Percentiles rank a stretch among this genome's conserved stretches.
Evolutionary conservation across 2,888 invertebrate species (phyloP).

Genomic region (Drosophila sordidula): DNA sequence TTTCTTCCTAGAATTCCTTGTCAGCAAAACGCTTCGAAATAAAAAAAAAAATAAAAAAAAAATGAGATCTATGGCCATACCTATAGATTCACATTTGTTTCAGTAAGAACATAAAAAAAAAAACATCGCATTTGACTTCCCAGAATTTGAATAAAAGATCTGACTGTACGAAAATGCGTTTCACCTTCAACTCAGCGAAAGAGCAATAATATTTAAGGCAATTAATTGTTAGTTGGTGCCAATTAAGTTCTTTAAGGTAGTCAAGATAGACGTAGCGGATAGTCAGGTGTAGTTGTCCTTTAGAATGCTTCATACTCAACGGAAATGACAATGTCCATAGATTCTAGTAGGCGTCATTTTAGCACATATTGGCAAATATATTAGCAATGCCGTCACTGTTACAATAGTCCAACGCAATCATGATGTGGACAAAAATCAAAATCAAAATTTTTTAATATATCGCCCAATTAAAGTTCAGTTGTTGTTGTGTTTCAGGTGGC

Average conservation of each 20-base stretch:
- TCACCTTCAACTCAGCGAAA: slow-evolving; percentile 15
- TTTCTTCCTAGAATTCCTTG: slow-evolving; percentile 19
- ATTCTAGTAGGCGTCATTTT: slow-evolving; percentile 10
- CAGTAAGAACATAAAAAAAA: not conserved
- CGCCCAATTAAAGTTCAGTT: slow-evolving; percentile 31
- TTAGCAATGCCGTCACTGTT: slow-evolving; percentile 21
- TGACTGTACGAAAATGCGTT: slow-evolving; percentile 15
- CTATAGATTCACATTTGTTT: slow-evolving; percentile 9
- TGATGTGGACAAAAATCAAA: not conserved
- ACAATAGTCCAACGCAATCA: slow-evolving; percentile 15
- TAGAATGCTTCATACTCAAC: too few species aligned
- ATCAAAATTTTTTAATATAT: slow-evolving; percentile 18
- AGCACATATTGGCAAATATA: not conserved
- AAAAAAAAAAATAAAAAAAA: not conserved
- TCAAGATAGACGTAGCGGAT: too few species aligned
- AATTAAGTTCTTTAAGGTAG: too few species aligned
- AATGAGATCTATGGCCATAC: slow-evolving; percentile 18
- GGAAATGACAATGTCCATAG: not conserved
- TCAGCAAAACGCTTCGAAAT: slow-evolving; percentile 9
- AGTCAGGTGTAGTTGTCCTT: not conserved
- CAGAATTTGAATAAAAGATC: slow-evolving; percentile 15
- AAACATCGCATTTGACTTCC: slow-evolving; percentile 21
- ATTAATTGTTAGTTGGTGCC: too few species aligned
- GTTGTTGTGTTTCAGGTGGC: slow-evolving; percentile 2
- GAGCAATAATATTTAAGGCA: too few species aligned